Conservation (phyloP, 1,140 invertebrate genomes). For the Lordiphosa clarofinis region DNA sequence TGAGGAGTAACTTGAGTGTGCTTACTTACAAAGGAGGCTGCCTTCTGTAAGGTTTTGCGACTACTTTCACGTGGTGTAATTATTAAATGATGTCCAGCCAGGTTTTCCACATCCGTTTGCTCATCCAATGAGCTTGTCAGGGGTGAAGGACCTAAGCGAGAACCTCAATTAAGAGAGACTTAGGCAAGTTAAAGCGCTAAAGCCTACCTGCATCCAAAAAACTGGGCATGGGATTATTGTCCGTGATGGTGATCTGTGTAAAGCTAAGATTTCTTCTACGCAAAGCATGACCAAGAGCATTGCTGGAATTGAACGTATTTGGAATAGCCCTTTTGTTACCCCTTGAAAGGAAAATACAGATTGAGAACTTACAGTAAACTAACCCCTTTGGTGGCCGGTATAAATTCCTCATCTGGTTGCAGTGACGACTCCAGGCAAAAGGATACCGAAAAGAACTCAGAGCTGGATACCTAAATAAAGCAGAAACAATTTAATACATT, state of each 20-base stretch:
- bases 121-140: conserved; percentile 82
- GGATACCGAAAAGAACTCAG: conserved; percentile 87
- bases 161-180: conserved; percentile 58
- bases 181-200: background rate
- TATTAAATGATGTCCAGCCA: conserved; percentile 87
- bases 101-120: conserved; percentile 84
- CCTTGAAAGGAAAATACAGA: background rate
- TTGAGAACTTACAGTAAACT: conserved; percentile 84
- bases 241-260: conserved; percentile 70
- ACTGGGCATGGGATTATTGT: conserved; percentile 81
- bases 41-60: conserved; percentile 68
- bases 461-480: conserved; percentile 84
- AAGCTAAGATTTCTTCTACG: conserved; percentile 69
- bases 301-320: conserved; percentile 69
- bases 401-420: conserved; percentile 82
- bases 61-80: conserved; percentile 79
- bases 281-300: conserved; percentile 80
- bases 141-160: conserved; percentile 47
- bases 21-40: conserved; percentile 74
- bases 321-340: too few relatives aligned
- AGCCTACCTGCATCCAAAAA: conserved; percentile 81
- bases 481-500: background rate
- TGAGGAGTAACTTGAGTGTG: background rate
- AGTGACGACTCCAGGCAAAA: conserved; percentile 82
- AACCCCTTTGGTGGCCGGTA: conserved; percentile 85